Percentiles rank a stretch among this genome's conserved stretches.
These are phyloP conservation scores for Drosophila pegasa DNA, from an alignment of 2,888 invertebrate genomes.

Conservation along the genomic window DNA sequence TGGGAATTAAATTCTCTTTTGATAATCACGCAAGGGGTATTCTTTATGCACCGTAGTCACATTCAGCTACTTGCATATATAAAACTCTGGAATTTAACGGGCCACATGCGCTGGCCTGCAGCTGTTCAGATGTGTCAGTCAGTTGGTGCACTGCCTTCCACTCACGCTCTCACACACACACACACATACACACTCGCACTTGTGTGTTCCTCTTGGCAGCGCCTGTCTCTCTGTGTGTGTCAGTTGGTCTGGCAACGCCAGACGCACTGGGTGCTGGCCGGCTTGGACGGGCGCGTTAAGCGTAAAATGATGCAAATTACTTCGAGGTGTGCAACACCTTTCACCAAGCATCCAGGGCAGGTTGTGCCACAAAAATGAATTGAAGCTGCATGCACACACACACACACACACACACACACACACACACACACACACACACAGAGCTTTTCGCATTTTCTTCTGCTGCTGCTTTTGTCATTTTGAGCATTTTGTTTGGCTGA, in stretches of 20 bases:
- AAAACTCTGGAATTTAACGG: conserved; percentile 1
- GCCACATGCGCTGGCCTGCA: conserved; percentile 35
- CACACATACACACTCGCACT: background rate
- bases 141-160: background rate
- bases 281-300: conserved; percentile 57
- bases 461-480: conserved; percentile 42
- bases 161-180: background rate
- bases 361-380: conserved; percentile 44
- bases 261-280: conserved; percentile 24
- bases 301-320: conserved; percentile 73
- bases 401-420: background rate
- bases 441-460: conserved; percentile 31
- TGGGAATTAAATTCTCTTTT: background rate
- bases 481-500: conserved; percentile 38
- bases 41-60: background rate
- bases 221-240: conserved; percentile 43
- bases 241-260: conserved; percentile 52
- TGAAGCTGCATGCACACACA: conserved; percentile 35
- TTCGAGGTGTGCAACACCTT: conserved; percentile 62
- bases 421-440: conserved; percentile 10
- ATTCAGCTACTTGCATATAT: background rate
- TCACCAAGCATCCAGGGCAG: conserved; percentile 14
- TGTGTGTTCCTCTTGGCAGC: conserved; percentile 19
- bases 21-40: too few relatives aligned
- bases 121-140: conserved; percentile 25